Evolutionary conservation across 2,888 invertebrate species (phyloP).

Genomic region (Resseliella maxima): DNA sequence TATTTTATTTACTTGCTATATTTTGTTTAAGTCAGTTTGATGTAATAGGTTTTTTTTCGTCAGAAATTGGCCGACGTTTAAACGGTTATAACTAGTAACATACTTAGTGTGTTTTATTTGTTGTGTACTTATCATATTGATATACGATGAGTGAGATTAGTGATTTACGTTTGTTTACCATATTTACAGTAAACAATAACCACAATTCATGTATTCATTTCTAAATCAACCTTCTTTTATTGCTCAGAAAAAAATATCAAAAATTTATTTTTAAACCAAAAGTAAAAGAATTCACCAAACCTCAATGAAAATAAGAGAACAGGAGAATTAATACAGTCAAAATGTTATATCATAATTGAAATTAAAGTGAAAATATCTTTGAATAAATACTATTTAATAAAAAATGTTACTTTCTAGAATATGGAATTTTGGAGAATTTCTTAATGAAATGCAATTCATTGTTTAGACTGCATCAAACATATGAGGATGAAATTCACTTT

Average conservation of each 20-base stretch:
- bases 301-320: no score
- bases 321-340: no score
- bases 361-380: background rate
- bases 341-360: no score
- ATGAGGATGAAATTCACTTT: background rate
- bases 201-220: background rate
- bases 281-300: no score
- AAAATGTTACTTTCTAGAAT: background rate
- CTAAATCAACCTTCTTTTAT: no score
- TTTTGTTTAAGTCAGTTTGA: background rate
- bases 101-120: background rate
- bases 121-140: background rate
- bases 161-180: constrained; percentile 14
- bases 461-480: background rate
- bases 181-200: background rate
- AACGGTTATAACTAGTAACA: background rate
- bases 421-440: constrained; percentile 35
- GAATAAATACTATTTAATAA: background rate
- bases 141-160: background rate
- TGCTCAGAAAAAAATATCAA: no score
- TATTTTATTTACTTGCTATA: background rate
- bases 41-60: background rate
- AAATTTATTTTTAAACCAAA: no score
- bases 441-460: background rate
- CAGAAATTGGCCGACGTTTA: no score